Evolutionary conservation across 1,140 invertebrate genomes (phyloP).

Genomic region (Catajapyx aquilonaris): DNA sequence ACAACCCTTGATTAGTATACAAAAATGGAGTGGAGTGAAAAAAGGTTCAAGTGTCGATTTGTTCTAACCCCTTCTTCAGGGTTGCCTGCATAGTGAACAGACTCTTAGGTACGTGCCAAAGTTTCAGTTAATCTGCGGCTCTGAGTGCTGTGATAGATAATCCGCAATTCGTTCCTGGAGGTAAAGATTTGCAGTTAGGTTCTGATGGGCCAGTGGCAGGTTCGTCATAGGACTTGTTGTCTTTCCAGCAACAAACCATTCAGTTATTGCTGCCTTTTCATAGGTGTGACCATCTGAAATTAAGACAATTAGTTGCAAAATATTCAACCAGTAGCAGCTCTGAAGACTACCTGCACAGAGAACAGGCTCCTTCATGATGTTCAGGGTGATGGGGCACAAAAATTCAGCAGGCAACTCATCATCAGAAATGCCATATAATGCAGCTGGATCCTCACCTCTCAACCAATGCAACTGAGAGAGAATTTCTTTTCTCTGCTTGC

Average conservation of each 20-base stretch:
- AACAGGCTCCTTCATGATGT: conserved; percentile 57
- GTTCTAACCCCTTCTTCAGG: no score
- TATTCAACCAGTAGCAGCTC: conserved; percentile 1
- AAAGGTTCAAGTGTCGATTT: no score
- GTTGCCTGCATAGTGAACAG: no score
- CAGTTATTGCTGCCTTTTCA: conserved; percentile 45
- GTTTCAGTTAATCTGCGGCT: no score
- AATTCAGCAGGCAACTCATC: conserved; percentile 37
- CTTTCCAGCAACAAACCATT: conserved; percentile 51
- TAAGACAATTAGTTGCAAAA: no score
- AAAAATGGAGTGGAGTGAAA: no score
- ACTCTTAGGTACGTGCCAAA: no score
- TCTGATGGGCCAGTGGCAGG: conserved; percentile 28
- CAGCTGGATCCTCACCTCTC: conserved; percentile 19
- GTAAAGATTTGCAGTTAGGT: conserved; percentile 32
- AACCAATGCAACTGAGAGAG: conserved; percentile 27
- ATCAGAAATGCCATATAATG: conserved; percentile 12
- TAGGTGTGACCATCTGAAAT: conserved; percentile 52
- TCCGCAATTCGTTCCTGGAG: conserved; percentile 2
- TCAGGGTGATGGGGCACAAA: conserved; percentile 60
- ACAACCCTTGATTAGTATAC: no score
- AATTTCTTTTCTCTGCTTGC: conserved; percentile 13
- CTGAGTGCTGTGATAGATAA: neutral
- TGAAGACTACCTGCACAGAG: conserved; percentile 45
- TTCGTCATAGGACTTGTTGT: conserved; percentile 58